Percentiles rank a stretch among this genome's conserved stretches.
Conservation (phyloP, 2,888 invertebrate genomes). For the Melieria omissa region DNA sequence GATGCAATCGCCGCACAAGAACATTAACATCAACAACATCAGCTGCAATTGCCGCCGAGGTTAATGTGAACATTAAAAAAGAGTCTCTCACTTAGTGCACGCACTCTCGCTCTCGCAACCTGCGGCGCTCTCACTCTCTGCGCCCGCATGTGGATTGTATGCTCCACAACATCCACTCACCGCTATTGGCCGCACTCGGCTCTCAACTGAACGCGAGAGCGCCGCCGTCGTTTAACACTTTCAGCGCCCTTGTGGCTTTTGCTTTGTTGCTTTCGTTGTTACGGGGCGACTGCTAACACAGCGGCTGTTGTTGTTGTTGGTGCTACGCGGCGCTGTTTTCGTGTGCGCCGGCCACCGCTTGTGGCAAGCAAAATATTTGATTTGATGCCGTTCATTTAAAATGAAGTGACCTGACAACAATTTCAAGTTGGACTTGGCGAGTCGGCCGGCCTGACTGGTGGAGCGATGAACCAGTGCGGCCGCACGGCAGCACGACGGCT, state of each 20-base stretch:
- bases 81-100: too few species aligned
- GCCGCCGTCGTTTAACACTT: too few species aligned
- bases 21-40: neutral
- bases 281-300: neutral
- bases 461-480: too few species aligned
- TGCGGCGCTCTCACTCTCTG: too few species aligned
- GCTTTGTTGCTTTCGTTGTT: slow-evolving; percentile 2
- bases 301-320: slow-evolving; percentile 1
- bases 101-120: too few species aligned
- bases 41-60: neutral
- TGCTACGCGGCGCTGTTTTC: slow-evolving; percentile 5
- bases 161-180: too few species aligned
- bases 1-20: neutral
- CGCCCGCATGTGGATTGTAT: too few species aligned
- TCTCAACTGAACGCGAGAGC: neutral
- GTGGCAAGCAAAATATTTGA: slow-evolving; percentile 46
- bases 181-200: too few species aligned
- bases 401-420: slow-evolving; percentile 53
- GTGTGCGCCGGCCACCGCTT: slow-evolving; percentile 7
- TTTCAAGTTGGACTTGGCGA: slow-evolving; percentile 19
- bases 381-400: slow-evolving; percentile 44
- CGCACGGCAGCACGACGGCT: too few species aligned
- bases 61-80: too few species aligned
- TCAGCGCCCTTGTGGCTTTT: neutral
- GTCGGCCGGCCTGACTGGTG: neutral